Conservation (phyloP, 1,140 invertebrate species). For the Sitobion miscanthi region DNA sequence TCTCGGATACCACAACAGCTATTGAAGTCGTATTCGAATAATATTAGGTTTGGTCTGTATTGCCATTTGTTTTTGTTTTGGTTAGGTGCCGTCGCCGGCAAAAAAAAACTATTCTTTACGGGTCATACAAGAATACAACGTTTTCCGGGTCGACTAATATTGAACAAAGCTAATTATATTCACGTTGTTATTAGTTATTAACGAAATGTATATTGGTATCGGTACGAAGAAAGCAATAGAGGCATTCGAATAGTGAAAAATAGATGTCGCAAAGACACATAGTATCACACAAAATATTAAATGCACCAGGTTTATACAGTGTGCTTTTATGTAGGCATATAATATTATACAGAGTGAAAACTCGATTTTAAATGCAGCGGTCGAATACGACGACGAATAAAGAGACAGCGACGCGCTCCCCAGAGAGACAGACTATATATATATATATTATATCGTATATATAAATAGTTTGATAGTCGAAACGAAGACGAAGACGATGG, state of each 20-base stretch:
- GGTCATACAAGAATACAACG: no score
- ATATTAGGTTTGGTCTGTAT: no score
- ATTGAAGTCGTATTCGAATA: no score
- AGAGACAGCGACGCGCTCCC: neutral
- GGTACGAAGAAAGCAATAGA: neutral
- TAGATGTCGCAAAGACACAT: rapidly evolving
- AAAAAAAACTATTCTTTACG: no score
- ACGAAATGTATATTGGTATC: no score
- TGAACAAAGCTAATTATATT: no score
- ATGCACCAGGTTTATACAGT: neutral
- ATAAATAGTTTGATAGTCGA: neutral
- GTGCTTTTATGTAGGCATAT: neutral
- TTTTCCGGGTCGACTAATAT: no score
- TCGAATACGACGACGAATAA: neutral
- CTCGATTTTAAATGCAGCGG: neutral
- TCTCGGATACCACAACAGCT: no score
- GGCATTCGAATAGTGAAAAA: neutral
- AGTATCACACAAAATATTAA: neutral
- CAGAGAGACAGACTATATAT: neutral
- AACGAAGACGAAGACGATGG: neutral
- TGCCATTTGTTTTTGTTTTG: no score
- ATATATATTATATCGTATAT: neutral
- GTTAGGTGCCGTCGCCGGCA: no score
- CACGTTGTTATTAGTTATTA: no score
- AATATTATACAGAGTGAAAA: neutral